Base-by-base conservation (phyloP, 2,113 vertebrate genomes). In the Pogona vitticeps region DNA sequence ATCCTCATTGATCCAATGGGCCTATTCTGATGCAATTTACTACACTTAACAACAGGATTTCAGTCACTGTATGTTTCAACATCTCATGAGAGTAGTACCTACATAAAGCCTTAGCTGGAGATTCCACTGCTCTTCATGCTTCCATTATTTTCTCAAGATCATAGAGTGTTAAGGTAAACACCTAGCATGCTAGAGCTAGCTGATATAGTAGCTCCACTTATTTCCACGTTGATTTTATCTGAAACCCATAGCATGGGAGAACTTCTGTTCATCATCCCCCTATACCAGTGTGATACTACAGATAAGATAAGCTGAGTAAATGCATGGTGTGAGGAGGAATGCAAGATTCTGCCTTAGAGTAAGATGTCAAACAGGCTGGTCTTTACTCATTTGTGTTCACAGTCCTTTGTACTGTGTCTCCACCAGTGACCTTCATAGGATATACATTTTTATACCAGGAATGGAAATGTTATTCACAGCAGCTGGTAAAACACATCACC, bases 401-500 rank as follows among this genome's bases (percentile, higher is more conserved):
- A 81, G 10, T 65, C 6, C 8, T 56, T n/a, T 52, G 23, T 1
- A 40, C 91, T 90, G 6, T 17, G 40, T 86, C 42, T 87, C 36
- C 84, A 76, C 40, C 63, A 94, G 90, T 92, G 92, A 90, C 33
- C 84, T 12, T 87, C n/a, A 94, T 77, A 85, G 38, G 90, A 80
- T 89, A 83, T 73, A 38, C 89, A 76, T n/a, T 90, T 83, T 63
- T 92, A 82, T 84, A 61, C 85, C 71, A 88, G 71, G 79, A 92
- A 88, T 86, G 88, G 90, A 92, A 94, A 88, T 84, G n/a, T 84
- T 89, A 90, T 58, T 42, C 86, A 89, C 83, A 93, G 91, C 96
- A 96, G 93, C 94, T 95, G 93, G 88, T 92, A 67, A 42, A 92
- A 89, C 78, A 91, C 83, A 94, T 92, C 95, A 80, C 86, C 84